Evolutionary conservation across 1,140 invertebrate species (phyloP), one percentile per base, ranked within the genome.

Genomic region (Ptiloglossa arizonensis): DNA sequence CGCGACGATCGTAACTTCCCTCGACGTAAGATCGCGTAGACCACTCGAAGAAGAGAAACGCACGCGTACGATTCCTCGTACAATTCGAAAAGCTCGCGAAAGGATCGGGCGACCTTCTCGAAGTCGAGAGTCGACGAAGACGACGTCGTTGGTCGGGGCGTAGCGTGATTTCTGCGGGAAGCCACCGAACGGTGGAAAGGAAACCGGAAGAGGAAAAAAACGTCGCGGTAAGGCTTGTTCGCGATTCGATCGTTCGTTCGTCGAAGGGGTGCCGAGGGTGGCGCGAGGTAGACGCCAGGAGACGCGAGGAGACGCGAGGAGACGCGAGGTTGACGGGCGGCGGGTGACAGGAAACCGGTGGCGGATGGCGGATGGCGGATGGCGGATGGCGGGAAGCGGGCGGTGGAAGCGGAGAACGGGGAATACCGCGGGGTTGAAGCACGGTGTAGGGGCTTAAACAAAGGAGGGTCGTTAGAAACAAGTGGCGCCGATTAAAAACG

Each of bases 401-500:
- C 11, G 22, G 13, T 29, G 32, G 46, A 73, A 54, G 22, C 64
- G 48, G 52, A 50, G 50, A 72, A 41, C 57, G 57, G n/a, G 29
- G 13, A 56, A 67, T 32, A 70, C 38, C 57, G 32, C 66, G 63
- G 44, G 72, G 54, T 74, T 71, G 62, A 74, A 79, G 72, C 72
- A 72, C 56, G 59, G 68, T 59, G 68, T 77, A 85, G 80, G 71
- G 82, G 78, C 88, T 90, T 82, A 90, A 91, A 90, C 87, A 90
- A 90, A 89, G 87, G 87, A 90, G 87, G 66, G 85, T 90, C 90
- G 88, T 91, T 91, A 91, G 87, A 88, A 90, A 89, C 89, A 91
- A 91, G 90, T 90, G 90, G 89, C 84, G 84, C 80, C 90, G 89
- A 91, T 91, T 91, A 90, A 89, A 91, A 90, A 90, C 81, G 81